phyloP scores from a whole-genome alignment of 2,113 vertebrate species.

The Cinclus cinclus region DNA sequence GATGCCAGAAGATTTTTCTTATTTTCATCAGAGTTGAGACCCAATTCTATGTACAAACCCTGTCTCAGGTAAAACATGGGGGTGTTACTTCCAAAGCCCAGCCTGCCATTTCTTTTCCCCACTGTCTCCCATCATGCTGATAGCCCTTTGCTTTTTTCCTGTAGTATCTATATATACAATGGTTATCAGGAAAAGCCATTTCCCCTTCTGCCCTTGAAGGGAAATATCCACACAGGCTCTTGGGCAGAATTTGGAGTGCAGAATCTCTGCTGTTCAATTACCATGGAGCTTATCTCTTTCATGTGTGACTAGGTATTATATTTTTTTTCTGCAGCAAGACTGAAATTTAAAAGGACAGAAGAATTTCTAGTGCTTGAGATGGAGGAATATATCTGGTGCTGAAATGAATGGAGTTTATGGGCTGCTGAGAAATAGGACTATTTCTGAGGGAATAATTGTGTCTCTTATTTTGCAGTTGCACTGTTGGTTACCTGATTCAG shows the following conservation, averaged over 20 bases:
- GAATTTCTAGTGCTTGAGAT: not conserved
- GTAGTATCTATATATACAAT: not conserved
- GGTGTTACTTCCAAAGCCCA: not conserved
- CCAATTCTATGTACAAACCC: not conserved
- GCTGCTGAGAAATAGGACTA: not conserved
- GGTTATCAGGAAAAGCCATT: slow-evolving; percentile 38
- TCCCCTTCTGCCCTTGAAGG: slow-evolving; percentile 47
- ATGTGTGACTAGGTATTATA: slow-evolving; percentile 48
- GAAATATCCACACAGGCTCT: slow-evolving; percentile 47
- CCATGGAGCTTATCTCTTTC: slow-evolving; percentile 54
- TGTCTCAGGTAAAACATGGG: not conserved
- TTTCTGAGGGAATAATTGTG: not conserved
- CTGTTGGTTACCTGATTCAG: not conserved
- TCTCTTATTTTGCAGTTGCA: not conserved
- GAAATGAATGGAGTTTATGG: not conserved
- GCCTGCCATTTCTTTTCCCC: not conserved
- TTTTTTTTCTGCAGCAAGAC: not conserved
- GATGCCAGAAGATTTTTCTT: slow-evolving; percentile 4
- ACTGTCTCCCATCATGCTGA: not conserved
- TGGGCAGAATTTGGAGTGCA: slow-evolving; percentile 19
- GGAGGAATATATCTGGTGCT: not conserved
- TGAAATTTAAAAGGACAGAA: slow-evolving; percentile 42
- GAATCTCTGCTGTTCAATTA: slow-evolving; percentile 50
- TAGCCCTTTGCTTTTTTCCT: not conserved
- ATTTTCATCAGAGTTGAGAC: not conserved